Evolutionary conservation across 2,888 invertebrate species (phyloP).

Genomic region (Spilosoma lubricipeda): DNA sequence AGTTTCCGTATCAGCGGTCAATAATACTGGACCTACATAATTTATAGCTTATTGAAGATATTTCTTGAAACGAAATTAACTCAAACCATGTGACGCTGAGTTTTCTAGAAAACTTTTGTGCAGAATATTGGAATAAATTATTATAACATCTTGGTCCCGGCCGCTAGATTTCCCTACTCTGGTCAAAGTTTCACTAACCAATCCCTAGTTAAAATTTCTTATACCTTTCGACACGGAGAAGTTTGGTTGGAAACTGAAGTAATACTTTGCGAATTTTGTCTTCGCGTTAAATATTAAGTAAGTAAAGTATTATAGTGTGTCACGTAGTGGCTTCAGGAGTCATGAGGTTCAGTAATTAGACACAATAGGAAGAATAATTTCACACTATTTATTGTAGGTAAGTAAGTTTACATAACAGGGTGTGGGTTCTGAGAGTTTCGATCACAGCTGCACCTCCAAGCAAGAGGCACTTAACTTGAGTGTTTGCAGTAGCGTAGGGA

Average conservation of each 20-base stretch:
- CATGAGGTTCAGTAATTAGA: too few relatives aligned
- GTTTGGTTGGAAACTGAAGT: neutral
- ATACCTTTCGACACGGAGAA: neutral
- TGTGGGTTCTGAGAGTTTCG: too few relatives aligned
- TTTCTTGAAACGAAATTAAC: neutral
- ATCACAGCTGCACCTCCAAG: too few relatives aligned
- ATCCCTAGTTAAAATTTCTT: neutral
- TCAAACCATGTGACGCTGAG: neutral
- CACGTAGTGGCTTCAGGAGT: too few relatives aligned
- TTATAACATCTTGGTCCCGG: neutral
- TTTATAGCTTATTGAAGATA: neutral
- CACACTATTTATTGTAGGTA: too few relatives aligned
- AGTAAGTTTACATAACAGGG: too few relatives aligned
- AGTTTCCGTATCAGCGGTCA: neutral
- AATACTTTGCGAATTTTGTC: neutral
- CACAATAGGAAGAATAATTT: too few relatives aligned
- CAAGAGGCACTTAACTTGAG: too few relatives aligned
- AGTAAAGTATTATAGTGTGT: neutral
- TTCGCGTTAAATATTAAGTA: neutral
- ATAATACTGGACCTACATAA: neutral
- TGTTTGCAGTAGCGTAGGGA: too few relatives aligned
- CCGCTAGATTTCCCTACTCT: neutral
- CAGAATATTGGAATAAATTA: conserved; percentile 2
- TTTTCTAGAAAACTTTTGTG: neutral
- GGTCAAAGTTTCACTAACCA: neutral